A percentile compares a stretch with the other conserved stretches of the same genome.
Conservation (phyloP, 1,140 invertebrate species). For the Campoletis sonorensis region DNA sequence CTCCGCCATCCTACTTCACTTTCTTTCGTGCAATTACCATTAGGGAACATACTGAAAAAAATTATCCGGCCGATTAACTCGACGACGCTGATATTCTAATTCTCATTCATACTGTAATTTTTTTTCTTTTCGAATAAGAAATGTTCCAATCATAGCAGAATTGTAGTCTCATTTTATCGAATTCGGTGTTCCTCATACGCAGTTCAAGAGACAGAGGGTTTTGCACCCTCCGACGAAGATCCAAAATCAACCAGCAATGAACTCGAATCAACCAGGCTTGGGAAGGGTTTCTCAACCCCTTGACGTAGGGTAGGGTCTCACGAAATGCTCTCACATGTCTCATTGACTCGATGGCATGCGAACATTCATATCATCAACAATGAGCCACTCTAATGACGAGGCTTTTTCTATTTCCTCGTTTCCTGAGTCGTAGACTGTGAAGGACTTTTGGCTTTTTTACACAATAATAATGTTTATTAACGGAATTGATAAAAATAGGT, state of each 20-base stretch:
- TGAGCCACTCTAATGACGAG: background rate
- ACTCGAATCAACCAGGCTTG: constrained; percentile 32
- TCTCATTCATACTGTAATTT: background rate
- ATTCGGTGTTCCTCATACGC: background rate
- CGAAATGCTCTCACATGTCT: background rate
- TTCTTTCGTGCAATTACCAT: constrained; percentile 21
- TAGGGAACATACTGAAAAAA: background rate
- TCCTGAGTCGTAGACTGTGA: background rate
- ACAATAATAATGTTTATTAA: background rate
- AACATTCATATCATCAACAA: constrained; percentile 3
- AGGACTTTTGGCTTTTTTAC: background rate
- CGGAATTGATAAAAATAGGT: background rate
- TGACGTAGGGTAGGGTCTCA: background rate
- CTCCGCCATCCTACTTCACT: background rate
- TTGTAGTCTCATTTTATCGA: background rate
- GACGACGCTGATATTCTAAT: background rate
- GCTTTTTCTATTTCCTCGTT: background rate
- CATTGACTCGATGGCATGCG: constrained; percentile 16
- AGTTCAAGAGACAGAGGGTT: background rate
- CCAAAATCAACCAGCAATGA: constrained; percentile 31
- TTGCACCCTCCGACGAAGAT: constrained; percentile 2
- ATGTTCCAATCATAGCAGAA: no score
- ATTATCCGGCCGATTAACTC: no score
- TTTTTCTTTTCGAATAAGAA: no score
- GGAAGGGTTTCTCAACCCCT: background rate